Evolutionary conservation across 2,113 vertebrate species (phyloP).

Genomic region (Turdus rufiventris): DNA sequence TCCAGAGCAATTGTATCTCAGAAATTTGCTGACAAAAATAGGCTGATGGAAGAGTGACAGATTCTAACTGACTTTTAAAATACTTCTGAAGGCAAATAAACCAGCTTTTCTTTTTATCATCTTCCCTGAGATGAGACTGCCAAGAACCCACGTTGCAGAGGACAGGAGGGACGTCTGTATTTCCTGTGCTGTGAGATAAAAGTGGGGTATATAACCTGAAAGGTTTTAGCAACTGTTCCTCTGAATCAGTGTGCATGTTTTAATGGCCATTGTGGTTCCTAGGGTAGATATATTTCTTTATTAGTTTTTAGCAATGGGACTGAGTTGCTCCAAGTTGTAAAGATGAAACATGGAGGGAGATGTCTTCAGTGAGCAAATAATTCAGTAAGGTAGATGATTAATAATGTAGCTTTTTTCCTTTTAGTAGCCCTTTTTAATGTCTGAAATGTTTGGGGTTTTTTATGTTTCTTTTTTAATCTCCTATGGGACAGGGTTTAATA

Average conservation of each 20-base stretch:
- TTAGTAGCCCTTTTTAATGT: background rate
- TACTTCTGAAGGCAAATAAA: background rate
- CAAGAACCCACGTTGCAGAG: background rate
- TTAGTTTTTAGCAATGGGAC: background rate
- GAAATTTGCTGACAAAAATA: background rate
- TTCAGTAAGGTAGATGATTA: background rate
- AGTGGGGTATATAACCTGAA: background rate
- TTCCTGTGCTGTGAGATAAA: background rate
- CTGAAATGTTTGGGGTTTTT: background rate
- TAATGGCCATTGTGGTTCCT: background rate
- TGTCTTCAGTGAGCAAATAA: background rate
- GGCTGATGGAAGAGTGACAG: background rate
- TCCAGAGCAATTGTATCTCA: background rate
- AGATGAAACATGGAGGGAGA: background rate
- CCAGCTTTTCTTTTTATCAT: background rate
- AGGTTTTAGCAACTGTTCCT: background rate
- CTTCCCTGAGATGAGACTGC: background rate
- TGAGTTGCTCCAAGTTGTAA: background rate
- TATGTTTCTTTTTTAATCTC: background rate
- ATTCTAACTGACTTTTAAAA: background rate
- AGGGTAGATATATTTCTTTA: background rate
- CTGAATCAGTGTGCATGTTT: background rate
- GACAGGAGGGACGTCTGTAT: background rate
- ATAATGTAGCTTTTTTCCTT: background rate
- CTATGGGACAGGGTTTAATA: background rate